A percentile compares a stretch with the other conserved stretches of the same genome.
These are phyloP conservation scores for Scaptomyza cyrtandrae DNA, from an alignment of 2,888 invertebrate genomes.

Conservation along the genomic window DNA sequence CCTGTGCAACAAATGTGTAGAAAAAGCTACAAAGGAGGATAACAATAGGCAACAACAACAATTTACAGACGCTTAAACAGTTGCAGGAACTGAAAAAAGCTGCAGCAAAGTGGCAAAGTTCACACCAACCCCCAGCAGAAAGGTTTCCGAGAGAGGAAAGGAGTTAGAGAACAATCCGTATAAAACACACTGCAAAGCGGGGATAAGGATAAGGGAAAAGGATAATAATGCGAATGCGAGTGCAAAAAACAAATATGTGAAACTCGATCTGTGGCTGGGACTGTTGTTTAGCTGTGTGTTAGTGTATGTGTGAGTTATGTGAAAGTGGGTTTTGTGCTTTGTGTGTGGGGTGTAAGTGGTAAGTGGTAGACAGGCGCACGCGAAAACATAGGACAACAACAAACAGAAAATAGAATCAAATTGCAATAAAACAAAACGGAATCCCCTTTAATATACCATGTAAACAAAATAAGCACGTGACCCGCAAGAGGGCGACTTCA, in stretches of 20 bases:
- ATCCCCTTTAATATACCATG: conserved; percentile 81
- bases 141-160: background rate
- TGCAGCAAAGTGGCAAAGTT: conserved; percentile 82
- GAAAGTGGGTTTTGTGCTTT: conserved; percentile 3
- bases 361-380: conserved; percentile 33
- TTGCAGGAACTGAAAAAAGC: conserved; percentile 60
- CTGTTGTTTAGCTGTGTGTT: conserved; percentile 20
- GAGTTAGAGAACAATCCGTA: background rate
- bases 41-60: conserved; percentile 50
- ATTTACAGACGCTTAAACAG: conserved; percentile 53
- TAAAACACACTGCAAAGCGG: conserved; percentile 23
- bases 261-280: conserved; percentile 59
- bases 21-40: conserved; percentile 33
- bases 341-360: conserved; percentile 10
- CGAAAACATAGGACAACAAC: conserved; percentile 36
- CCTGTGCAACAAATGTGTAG: conserved; percentile 49
- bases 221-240: conserved; percentile 68
- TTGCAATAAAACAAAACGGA: conserved; percentile 76
- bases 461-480: conserved; percentile 83
- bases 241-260: conserved; percentile 61
- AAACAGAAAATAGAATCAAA: conserved; percentile 72
- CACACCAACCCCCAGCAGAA: conserved; percentile 79
- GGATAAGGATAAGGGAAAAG: conserved; percentile 43
- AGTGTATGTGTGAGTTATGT: conserved; percentile 4
- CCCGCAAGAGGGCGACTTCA: conserved; percentile 46